Conservation (phyloP, 2,113 vertebrate genomes). For the Psammodynastes pulverulentus region DNA sequence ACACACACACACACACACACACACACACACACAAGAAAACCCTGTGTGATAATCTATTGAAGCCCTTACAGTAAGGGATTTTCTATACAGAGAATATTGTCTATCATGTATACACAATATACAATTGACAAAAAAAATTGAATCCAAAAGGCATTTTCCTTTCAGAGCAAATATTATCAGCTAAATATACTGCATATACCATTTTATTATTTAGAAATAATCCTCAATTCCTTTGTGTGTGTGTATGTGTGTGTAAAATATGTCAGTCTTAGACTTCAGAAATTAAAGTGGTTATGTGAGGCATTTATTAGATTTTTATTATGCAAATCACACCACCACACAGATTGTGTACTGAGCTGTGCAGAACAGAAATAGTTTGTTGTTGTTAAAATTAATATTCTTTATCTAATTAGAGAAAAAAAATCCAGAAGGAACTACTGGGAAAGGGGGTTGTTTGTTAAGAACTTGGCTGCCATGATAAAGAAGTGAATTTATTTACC, state of each 20-base stretch:
- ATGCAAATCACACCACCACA: slow-evolving; percentile 28
- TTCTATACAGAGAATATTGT: background rate
- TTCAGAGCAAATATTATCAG: background rate
- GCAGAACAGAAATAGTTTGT: slow-evolving; percentile 15
- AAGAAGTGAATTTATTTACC: slow-evolving; percentile 43
- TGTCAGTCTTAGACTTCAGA: background rate
- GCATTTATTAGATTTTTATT: slow-evolving; percentile 6
- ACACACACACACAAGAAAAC: background rate
- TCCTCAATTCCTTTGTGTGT: background rate
- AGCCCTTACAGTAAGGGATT: background rate
- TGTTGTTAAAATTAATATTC: slow-evolving; percentile 9
- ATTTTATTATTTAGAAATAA: background rate
- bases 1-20: background rate
- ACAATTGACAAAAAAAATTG: background rate
- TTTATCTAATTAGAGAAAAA: slow-evolving; percentile 16
- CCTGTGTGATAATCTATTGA: background rate
- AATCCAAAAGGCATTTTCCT: background rate
- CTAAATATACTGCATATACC: background rate
- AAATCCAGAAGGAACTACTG: slow-evolving; percentile 25
- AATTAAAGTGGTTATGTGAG: background rate
- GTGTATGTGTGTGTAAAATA: background rate
- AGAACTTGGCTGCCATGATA: slow-evolving; percentile 25
- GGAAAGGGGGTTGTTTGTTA: background rate
- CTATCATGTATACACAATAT: background rate
- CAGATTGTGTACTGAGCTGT: background rate